Conservation (phyloP, 2,888 invertebrate genomes). For the Temnothorax rugatulus region DNA sequence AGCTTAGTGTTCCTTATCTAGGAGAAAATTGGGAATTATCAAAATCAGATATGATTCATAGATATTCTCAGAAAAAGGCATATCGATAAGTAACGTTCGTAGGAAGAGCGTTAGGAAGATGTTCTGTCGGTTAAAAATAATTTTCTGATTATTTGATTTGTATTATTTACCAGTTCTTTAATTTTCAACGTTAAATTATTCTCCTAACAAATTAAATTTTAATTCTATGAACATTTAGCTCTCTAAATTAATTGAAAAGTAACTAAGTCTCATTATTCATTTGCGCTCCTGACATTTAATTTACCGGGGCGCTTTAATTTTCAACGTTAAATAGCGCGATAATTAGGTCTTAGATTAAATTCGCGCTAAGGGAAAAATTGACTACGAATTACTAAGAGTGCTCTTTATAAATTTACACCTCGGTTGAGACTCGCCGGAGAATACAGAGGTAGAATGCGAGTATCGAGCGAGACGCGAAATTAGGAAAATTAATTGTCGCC, state of each 20-base stretch:
- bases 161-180: neutral
- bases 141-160: neutral
- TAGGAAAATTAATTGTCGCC: slow-evolving; percentile 40
- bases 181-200: slow-evolving; percentile 1
- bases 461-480: slow-evolving; percentile 14
- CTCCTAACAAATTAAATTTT: slow-evolving; percentile 18
- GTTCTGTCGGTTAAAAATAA: neutral
- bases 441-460: slow-evolving; percentile 7
- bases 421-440: neutral
- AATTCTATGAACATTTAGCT: slow-evolving; percentile 26
- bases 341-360: slow-evolving; percentile 53
- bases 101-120: neutral
- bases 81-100: neutral
- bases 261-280: slow-evolving; percentile 43
- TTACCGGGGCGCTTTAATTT: slow-evolving; percentile 48
- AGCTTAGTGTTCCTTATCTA: neutral
- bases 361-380: slow-evolving; percentile 33
- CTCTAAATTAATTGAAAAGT: slow-evolving; percentile 37
- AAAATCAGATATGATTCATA: neutral
- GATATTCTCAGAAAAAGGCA: neutral
- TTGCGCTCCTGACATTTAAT: slow-evolving; percentile 42
- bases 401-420: slow-evolving; percentile 17
- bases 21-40: neutral
- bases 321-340: slow-evolving; percentile 52
- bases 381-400: slow-evolving; percentile 39